phyloP scores from a whole-genome alignment of 2,113 vertebrate genomes.

The Grammomys dolichurus region DNA sequence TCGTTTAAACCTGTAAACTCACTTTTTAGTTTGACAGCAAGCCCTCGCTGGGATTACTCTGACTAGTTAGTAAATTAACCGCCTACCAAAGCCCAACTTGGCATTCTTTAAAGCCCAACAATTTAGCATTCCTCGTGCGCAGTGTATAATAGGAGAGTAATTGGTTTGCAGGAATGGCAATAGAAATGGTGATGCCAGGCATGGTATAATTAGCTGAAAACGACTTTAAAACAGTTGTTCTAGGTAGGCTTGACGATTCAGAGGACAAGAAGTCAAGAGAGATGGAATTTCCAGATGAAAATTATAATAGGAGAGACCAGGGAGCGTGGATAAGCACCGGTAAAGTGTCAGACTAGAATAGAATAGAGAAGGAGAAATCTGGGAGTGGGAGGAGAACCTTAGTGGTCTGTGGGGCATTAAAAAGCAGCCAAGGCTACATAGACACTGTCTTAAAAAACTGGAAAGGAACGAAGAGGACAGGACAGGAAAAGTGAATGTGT shows the following conservation, averaged over 20 bases:
- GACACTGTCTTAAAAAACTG: background rate
- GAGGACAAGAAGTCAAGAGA: conserved; percentile 15
- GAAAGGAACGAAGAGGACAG: too few species aligned
- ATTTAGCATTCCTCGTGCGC: background rate
- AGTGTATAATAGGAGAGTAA: background rate
- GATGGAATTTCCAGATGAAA: conserved; percentile 4
- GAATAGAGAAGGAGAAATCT: too few species aligned
- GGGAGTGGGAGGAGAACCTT: too few species aligned
- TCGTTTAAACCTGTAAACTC: background rate
- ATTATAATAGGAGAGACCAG: background rate
- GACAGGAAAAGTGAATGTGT: background rate
- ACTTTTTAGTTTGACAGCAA: background rate
- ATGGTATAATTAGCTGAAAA: background rate
- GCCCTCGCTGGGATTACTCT: background rate
- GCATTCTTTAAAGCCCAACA: background rate
- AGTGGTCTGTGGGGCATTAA: background rate
- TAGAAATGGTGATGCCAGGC: background rate
- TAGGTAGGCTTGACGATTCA: background rate
- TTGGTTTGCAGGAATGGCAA: background rate
- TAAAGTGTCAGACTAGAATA: background rate
- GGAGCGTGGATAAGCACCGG: background rate
- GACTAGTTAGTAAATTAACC: background rate
- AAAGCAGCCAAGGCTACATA: background rate
- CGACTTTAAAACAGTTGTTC: background rate
- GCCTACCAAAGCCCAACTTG: background rate